These are phyloP conservation scores for Xiphophorus maculatus DNA, from an alignment of 2,113 vertebrate species.

Conservation along the genomic window DNA sequence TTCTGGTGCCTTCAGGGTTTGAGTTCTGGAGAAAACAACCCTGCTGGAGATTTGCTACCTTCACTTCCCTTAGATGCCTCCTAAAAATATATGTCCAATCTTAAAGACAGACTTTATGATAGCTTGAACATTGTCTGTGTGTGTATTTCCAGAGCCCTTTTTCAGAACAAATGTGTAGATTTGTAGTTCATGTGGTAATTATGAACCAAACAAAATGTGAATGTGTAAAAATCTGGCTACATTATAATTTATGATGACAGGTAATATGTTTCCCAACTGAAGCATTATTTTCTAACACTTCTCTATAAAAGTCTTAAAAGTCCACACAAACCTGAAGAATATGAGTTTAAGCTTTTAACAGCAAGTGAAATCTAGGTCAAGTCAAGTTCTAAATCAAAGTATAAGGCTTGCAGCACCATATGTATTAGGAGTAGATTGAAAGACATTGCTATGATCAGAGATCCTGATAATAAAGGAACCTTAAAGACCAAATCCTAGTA, in stretches of 20 bases:
- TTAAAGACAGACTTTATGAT: conserved; percentile 12
- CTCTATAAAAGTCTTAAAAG: not conserved
- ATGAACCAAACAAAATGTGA: not conserved
- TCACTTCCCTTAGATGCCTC: conserved; percentile 40
- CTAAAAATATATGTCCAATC: conserved; percentile 30
- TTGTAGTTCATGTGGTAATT: not conserved
- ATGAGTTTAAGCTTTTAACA: not conserved
- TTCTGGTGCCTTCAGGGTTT: conserved; percentile 62
- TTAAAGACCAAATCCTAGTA: not conserved
- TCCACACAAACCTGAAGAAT: not conserved
- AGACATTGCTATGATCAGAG: not conserved
- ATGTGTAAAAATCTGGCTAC: not conserved
- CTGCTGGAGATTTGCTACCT: conserved; percentile 49
- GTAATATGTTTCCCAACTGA: not conserved
- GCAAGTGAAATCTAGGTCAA: not conserved
- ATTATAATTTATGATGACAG: not conserved
- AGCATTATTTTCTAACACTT: not conserved
- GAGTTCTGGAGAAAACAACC: conserved; percentile 55
- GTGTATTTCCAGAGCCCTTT: not conserved
- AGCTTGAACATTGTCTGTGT: not conserved
- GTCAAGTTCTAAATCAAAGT: not conserved
- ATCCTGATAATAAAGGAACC: not conserved
- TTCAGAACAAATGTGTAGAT: not conserved
- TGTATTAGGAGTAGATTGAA: not conserved
- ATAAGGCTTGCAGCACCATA: not conserved